phyloP scores from a whole-genome alignment of 2,113 vertebrate species.

The human (Homo sapiens) region DNA sequence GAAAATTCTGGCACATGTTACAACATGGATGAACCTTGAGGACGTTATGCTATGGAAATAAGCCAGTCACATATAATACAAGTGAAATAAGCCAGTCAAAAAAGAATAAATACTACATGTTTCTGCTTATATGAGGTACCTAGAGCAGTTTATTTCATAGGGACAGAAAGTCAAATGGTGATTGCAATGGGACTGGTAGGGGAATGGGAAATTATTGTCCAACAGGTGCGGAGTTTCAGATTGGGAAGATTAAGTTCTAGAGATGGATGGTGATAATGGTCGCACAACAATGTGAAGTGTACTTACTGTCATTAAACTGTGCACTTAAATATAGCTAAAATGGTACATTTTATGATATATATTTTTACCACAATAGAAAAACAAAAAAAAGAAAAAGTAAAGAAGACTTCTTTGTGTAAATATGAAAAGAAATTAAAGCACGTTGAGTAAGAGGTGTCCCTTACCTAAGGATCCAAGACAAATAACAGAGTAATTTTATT shows the following conservation, averaged over 20 bases:
- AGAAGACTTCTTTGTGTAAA: neutral
- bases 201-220: neutral
- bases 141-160: neutral
- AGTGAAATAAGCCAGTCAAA: neutral
- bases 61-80: neutral
- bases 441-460: neutral
- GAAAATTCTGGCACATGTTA: neutral
- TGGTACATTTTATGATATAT: neutral
- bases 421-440: constrained; percentile 9
- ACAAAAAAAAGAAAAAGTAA: neutral
- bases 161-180: neutral
- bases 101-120: neutral
- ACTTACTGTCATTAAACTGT: neutral
- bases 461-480: neutral
- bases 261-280: neutral
- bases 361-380: neutral
- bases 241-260: neutral
- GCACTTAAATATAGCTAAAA: neutral
- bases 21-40: neutral
- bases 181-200: too few relatives aligned
- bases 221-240: neutral
- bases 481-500: neutral
- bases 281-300: neutral
- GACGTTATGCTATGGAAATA: neutral
- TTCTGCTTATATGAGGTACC: neutral